A percentile compares a stretch with the other conserved stretches of the same genome.
Evolutionary conservation across 2,888 invertebrate species (phyloP).

Genomic region (Synergus itoensis): DNA sequence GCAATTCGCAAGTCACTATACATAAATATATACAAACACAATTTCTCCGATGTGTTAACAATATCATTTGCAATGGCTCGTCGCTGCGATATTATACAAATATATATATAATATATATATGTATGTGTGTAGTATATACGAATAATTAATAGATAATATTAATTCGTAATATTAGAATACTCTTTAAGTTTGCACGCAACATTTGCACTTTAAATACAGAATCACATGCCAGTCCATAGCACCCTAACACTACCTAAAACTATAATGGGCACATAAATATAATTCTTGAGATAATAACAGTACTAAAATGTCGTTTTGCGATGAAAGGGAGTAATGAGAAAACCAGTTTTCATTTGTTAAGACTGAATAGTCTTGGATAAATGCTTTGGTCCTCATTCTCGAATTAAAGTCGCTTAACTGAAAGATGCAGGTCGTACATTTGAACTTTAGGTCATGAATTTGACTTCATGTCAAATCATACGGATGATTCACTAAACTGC

Average conservation of each 20-base stretch:
- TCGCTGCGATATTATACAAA: conserved; percentile 60
- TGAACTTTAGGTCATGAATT: not conserved
- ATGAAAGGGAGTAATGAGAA: conserved; percentile 21
- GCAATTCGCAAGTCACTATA: conserved; percentile 55
- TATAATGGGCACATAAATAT: conserved; percentile 40
- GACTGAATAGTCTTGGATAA: not conserved
- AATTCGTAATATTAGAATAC: conserved; percentile 72
- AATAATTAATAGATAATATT: conserved; percentile 67
- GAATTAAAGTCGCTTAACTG: conserved; percentile 12
- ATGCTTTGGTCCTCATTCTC: conserved; percentile 27
- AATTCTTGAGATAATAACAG: conserved; percentile 32
- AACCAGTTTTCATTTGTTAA: not conserved
- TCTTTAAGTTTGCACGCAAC: conserved; percentile 71
- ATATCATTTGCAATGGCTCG: conserved; percentile 59
- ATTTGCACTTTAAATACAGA: conserved; percentile 75
- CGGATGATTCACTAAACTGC: conserved; percentile 1
- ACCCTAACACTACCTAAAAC: conserved; percentile 56
- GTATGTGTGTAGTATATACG: conserved; percentile 55
- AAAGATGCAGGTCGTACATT: conserved; percentile 10
- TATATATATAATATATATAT: conserved; percentile 52
- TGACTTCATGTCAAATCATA: conserved; percentile 13
- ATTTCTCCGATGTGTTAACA: conserved; percentile 62
- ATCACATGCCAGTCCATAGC: conserved; percentile 74
- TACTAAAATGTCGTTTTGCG: conserved; percentile 21
- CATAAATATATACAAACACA: conserved; percentile 71